Conservation (phyloP, 53 echinoderm and acorn worm species). For the Hippasteria phrygiana region DNA sequence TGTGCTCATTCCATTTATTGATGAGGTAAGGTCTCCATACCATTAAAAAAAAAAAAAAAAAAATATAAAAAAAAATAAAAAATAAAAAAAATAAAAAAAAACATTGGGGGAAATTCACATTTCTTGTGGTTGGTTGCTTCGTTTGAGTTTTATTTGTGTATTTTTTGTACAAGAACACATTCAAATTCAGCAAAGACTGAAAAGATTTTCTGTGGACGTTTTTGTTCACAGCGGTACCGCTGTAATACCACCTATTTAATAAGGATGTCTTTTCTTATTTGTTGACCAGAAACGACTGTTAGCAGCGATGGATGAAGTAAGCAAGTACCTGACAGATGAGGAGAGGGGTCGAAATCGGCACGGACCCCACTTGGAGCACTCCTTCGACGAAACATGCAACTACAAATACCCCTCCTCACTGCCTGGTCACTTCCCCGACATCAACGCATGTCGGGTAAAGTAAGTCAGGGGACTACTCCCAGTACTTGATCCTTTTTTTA, state of each 20-base stretch:
- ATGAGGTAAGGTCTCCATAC: conserved; percentile 77
- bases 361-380: conserved; percentile 83
- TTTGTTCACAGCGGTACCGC: neutral
- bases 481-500: too few relatives aligned
- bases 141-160: too few relatives aligned
- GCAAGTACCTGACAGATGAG: conserved; percentile 70
- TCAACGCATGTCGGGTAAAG: conserved; percentile 79
- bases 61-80: too few relatives aligned
- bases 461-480: conserved; percentile 51
- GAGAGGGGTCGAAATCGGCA: conserved; percentile 83
- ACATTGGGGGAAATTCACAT: too few relatives aligned
- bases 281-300: conserved; percentile 84
- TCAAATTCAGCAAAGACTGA: too few relatives aligned
- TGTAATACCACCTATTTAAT: neutral
- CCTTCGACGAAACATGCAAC: conserved; percentile 64
- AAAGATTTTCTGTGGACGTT: too few relatives aligned
- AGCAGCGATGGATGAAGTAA: conserved; percentile 79
- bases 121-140: too few relatives aligned
- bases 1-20: conserved; percentile 98
- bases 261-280: neutral
- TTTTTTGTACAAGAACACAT: too few relatives aligned
- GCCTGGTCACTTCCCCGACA: conserved; percentile 88
- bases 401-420: conserved; percentile 75
- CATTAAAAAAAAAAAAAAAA: neutral
- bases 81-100: too few relatives aligned